phyloP scores from a whole-genome alignment of 1,140 invertebrate genomes.

The Metopolophium dirhodum region DNA sequence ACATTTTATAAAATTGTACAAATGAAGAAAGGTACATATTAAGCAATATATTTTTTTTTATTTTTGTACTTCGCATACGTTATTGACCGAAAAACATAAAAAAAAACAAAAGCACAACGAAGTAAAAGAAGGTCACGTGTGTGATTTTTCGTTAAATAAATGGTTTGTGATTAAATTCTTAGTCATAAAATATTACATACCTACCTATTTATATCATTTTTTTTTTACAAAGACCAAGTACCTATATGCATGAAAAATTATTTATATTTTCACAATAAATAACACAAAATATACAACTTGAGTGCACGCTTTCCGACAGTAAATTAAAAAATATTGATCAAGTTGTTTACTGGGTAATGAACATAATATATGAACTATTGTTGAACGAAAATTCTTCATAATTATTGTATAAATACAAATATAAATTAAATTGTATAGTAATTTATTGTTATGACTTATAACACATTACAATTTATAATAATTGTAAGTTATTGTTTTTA shows the following conservation, averaged over 20 bases:
- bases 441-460: background rate
- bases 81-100: background rate
- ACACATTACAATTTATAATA: too few species aligned
- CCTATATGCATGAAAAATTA: background rate
- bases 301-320: background rate
- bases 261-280: background rate
- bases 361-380: too few species aligned
- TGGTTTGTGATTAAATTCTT: background rate
- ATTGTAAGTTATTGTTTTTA: too few species aligned
- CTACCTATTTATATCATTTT: background rate
- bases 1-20: background rate
- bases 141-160: background rate
- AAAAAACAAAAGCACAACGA: background rate
- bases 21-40: background rate
- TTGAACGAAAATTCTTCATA: background rate
- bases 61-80: background rate
- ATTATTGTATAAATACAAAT: background rate
- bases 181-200: background rate
- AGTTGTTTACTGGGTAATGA: background rate
- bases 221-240: background rate
- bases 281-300: background rate
- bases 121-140: background rate
- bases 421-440: background rate
- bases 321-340: background rate
- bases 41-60: background rate